Percentiles rank a stretch among this genome's conserved stretches.
These are phyloP conservation scores for Macrostomum cliftonense DNA, from an alignment of 2,888 invertebrate species.

Conservation along the genomic window DNA sequence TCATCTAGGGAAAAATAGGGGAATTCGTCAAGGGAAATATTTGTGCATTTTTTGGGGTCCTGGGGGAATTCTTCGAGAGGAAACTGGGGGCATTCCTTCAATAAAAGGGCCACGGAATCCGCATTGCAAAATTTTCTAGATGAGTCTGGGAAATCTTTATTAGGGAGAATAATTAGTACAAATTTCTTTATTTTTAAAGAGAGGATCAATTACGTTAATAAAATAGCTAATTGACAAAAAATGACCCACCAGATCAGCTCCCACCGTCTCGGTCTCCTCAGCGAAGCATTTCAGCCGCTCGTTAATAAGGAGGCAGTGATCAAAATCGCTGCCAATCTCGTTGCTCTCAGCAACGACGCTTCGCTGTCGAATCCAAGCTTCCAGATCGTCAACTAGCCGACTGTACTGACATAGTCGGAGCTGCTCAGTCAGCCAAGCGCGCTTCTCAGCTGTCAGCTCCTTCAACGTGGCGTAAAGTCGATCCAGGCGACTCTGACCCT, in stretches of 20 bases:
- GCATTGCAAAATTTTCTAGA: too few relatives aligned
- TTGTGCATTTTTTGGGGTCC: too few relatives aligned
- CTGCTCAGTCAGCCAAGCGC: constrained; percentile 87
- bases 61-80: too few relatives aligned
- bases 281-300: constrained; percentile 97
- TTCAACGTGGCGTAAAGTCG: constrained; percentile 94
- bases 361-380: constrained; percentile 96
- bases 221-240: too few relatives aligned
- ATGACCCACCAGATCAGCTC: constrained; percentile 68
- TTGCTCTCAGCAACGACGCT: constrained; percentile 92
- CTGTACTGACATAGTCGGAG: constrained; percentile 83
- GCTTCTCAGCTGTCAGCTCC: constrained; percentile 80
- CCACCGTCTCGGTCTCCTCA: constrained; percentile 82
- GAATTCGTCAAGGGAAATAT: too few relatives aligned
- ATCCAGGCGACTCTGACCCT: constrained; percentile 52
- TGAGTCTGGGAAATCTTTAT: too few relatives aligned
- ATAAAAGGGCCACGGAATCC: too few relatives aligned
- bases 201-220: too few relatives aligned
- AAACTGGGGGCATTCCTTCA: too few relatives aligned
- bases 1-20: too few relatives aligned
- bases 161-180: too few relatives aligned
- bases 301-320: constrained; percentile 65
- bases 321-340: constrained; percentile 91
- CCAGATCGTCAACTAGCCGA: constrained; percentile 89
- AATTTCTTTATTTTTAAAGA: too few relatives aligned